Percentiles rank a stretch among this genome's conserved stretches.
phyloP scores from a whole-genome alignment of 2,797 vertebrate species.

The Decapterus maruadsi region DNA sequence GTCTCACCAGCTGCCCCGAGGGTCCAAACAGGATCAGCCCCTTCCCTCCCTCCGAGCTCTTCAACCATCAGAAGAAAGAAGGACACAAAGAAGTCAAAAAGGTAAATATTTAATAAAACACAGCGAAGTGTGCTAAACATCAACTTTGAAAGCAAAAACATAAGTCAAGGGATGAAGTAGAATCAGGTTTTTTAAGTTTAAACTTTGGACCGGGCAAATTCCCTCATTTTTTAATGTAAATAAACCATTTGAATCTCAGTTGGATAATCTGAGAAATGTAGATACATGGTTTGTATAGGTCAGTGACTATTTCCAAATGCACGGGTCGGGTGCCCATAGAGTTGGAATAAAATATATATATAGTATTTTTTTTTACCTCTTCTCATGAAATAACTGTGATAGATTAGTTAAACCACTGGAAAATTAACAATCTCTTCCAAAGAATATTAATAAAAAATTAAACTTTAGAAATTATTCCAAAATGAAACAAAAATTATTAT shows the following conservation, averaged over 20 bases:
- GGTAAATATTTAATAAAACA: constrained; percentile 41
- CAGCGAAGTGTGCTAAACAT: neutral
- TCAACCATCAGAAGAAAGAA: constrained; percentile 78
- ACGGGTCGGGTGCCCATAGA: no score
- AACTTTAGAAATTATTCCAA: no score
- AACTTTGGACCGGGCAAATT: neutral
- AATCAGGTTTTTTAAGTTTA: neutral
- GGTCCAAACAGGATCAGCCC: constrained; percentile 87
- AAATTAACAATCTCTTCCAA: no score
- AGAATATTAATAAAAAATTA: no score
- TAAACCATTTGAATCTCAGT: neutral
- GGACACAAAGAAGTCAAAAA: constrained; percentile 42
- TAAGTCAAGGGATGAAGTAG: neutral
- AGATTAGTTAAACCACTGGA: no score
- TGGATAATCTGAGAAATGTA: neutral
- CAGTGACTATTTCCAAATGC: no score
- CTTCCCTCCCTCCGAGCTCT: constrained; percentile 85
- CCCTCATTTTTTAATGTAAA: no score
- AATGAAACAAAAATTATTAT: no score
- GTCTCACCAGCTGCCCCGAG: constrained; percentile 90
- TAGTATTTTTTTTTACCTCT: no score
- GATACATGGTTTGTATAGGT: neutral
- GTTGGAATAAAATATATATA: no score
- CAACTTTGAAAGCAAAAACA: neutral
- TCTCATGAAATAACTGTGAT: no score